These are phyloP conservation scores for Ophion ellenae DNA, from an alignment of 2,888 invertebrate genomes.

Conservation along the genomic window DNA sequence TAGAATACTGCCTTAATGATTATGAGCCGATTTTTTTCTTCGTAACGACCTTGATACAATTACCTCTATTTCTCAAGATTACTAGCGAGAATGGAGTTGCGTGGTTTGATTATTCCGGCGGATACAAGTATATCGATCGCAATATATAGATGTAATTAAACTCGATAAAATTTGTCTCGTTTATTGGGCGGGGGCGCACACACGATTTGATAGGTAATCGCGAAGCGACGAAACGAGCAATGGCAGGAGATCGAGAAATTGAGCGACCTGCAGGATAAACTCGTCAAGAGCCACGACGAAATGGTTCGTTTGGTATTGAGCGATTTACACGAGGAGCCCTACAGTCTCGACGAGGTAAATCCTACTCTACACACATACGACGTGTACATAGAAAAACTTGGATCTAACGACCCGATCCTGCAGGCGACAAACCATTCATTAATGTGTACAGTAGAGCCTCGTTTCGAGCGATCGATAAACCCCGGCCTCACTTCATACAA, in stretches of 20 bases:
- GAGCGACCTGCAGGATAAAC: slow-evolving; percentile 89
- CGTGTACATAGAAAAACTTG: neutral
- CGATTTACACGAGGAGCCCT: slow-evolving; percentile 87
- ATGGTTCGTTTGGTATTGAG: slow-evolving; percentile 89
- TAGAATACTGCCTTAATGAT: too few relatives aligned
- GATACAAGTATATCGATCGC: neutral
- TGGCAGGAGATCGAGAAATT: slow-evolving; percentile 89
- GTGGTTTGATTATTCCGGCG: neutral
- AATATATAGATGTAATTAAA: neutral
- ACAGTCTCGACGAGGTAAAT: slow-evolving; percentile 88
- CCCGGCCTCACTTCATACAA: neutral
- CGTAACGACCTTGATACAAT: neutral
- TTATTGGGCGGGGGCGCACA: too few relatives aligned
- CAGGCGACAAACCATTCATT: slow-evolving; percentile 32
- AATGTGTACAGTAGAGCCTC: slow-evolving; percentile 19
- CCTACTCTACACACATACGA: neutral
- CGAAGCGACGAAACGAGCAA: slow-evolving; percentile 86
- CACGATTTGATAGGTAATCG: slow-evolving; percentile 86
- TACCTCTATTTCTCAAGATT: neutral
- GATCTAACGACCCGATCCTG: neutral
- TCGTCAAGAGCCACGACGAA: slow-evolving; percentile 86
- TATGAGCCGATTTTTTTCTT: too few relatives aligned
- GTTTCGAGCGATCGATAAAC: neutral
- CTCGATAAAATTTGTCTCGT: neutral
- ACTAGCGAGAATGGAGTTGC: neutral